Evolutionary conservation across 2,113 vertebrate species (phyloP).

Genomic region (Vombatus ursinus): DNA sequence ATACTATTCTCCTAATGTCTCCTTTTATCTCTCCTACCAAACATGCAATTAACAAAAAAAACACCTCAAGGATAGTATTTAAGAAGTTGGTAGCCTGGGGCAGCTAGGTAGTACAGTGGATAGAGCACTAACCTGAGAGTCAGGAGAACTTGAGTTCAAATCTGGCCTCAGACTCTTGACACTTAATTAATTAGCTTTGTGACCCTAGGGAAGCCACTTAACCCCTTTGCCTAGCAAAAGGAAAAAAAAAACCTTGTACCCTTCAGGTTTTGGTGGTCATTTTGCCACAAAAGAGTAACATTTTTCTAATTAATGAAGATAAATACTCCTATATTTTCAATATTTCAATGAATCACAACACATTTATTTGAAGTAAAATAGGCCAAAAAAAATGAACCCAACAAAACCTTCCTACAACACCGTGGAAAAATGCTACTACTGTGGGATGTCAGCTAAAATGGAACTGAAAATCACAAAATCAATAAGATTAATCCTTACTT

Average conservation of each 20-base stretch:
- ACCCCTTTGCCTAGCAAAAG: no score
- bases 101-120: no score
- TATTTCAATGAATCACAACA: conserved; percentile 13
- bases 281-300: conserved; percentile 22
- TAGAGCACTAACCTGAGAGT: no score
- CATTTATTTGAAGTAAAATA: conserved; percentile 35
- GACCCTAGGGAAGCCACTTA: no score
- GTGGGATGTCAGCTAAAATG: conserved; percentile 34
- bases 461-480: conserved; percentile 51
- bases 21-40: not conserved
- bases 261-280: not conserved
- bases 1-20: not conserved
- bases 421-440: conserved; percentile 48
- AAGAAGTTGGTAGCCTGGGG: not conserved
- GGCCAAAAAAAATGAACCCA: not conserved
- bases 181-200: no score
- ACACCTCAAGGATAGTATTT: not conserved
- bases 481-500: conserved; percentile 22
- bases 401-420: conserved; percentile 37
- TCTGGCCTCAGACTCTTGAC: no score
- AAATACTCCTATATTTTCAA: conserved; percentile 5
- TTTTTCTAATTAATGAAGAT: conserved; percentile 47
- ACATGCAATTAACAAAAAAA: not conserved
- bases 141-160: no score
- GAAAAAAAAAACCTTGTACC: not conserved